Evolutionary conservation across 1,140 invertebrate species (phyloP).

Genomic region (Matsumurasca onukii): DNA sequence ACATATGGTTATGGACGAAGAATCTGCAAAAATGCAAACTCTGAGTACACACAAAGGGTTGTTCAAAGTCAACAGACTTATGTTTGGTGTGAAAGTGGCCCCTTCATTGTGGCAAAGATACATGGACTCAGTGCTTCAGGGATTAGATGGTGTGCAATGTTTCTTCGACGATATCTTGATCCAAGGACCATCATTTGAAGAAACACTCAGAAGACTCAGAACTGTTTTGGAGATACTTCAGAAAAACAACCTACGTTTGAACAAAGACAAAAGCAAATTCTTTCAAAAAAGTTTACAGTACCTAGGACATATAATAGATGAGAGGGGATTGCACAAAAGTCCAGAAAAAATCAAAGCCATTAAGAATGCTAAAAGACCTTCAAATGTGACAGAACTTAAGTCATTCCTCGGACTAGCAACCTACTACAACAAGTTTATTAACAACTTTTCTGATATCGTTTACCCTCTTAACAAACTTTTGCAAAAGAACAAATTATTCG

Average conservation of each 20-base stretch:
- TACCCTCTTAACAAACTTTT: constrained; percentile 37
- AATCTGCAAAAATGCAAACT: neutral
- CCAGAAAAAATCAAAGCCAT: constrained; percentile 42
- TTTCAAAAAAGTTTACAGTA: constrained; percentile 29
- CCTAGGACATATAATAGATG: constrained; percentile 40
- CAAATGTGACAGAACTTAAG: constrained; percentile 40
- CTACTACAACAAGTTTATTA: constrained; percentile 45
- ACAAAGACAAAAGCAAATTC: constrained; percentile 31
- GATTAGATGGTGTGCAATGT: neutral
- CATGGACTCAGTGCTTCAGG: constrained; percentile 39
- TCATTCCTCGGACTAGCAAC: constrained; percentile 45
- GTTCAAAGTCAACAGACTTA: constrained; percentile 41
- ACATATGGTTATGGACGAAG: neutral
- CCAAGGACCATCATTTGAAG: neutral
- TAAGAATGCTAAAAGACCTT: constrained; percentile 19
- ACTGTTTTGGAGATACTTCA: neutral
- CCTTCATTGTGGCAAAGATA: constrained; percentile 43
- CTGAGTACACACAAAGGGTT: constrained; percentile 38
- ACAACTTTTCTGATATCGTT: constrained; percentile 27
- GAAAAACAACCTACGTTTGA: constrained; percentile 27
- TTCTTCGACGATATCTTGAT: constrained; percentile 36
- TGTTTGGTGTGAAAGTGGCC: constrained; percentile 43
- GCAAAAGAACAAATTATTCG: neutral
- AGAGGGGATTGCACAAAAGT: constrained; percentile 34
- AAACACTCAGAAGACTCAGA: neutral